Evolutionary conservation across 2,797 vertebrate genomes (phyloP), one percentile per base, ranked within the genome.

Genomic region (Furcifer pardalis): DNA sequence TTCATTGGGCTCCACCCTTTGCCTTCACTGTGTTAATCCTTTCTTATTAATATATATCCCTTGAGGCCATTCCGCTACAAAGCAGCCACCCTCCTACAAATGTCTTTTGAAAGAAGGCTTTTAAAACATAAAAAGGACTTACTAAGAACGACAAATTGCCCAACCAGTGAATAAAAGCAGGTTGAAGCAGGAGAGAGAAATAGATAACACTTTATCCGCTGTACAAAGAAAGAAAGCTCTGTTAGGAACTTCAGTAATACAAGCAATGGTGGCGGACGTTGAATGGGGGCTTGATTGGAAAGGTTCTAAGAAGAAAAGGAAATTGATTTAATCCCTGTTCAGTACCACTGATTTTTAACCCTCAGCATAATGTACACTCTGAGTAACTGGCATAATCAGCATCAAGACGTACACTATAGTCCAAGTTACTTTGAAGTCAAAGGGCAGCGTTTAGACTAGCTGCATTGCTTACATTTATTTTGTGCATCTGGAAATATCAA

Each of bases 381-480:
- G 9, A 83, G 87, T 87, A 90, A 88, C 83, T 85, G 88, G 91
- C 89, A 91, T 82, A 90, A 92, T 82, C 88, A 91, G 91, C 90
- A 92, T 92, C 89, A 86, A 92, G 63, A 32, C 77, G 44, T 86
- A 94, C 89, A 91, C 91, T 91, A 92, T 68, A 89, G 94, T 94
- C 92, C 87, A 88, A 90, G 89, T 91, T 52, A 46, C 10, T 91
- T 94, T 90, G 83, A 77, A 92, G 88, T 93, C 92, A 93, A 90
- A 94, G 35, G 77, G 65, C 80, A 91, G 88, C 88, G 89, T 91
- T 95, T 89, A 92, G 82, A 93, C 79, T 92, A 92, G 87, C 82
- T 87, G 42, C 77, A 56, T 76, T 92, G 81, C 82, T 65, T 19
- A 81, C 90, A 90, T 68, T 80, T 86, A 84, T 88, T 93, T 91